Evolutionary conservation across 1,140 invertebrate species (phyloP).

Genomic region (Aleiodes sp.): DNA sequence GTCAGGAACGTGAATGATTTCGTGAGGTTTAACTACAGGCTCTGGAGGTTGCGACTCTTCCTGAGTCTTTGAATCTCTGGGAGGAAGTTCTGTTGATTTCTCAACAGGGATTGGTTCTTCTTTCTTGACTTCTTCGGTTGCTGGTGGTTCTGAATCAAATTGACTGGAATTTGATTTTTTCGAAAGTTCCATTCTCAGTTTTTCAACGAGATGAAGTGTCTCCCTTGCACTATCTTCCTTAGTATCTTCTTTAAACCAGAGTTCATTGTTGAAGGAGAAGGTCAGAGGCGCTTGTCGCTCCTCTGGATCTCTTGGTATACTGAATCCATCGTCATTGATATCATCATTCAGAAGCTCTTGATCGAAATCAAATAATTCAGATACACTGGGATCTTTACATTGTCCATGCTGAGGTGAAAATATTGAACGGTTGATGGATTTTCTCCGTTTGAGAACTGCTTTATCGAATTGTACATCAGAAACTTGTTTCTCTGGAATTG

Average conservation of each 20-base stretch:
- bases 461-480: constrained; percentile 44
- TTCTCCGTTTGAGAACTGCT: constrained; percentile 53
- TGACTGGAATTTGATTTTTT: constrained; percentile 70
- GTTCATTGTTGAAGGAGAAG: constrained; percentile 73
- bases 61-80: not conserved
- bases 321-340: constrained; percentile 72
- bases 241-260: constrained; percentile 80
- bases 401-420: constrained; percentile 74
- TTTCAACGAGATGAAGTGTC: constrained; percentile 81
- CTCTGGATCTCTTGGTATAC: constrained; percentile 70
- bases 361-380: constrained; percentile 74
- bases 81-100: constrained; percentile 18
- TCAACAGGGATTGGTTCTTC: constrained; percentile 39
- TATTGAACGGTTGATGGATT: constrained; percentile 70
- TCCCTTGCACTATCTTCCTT: constrained; percentile 80
- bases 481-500: constrained; percentile 11
- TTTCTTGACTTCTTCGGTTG: constrained; percentile 50
- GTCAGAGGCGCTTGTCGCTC: constrained; percentile 69
- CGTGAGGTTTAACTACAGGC: constrained; percentile 11
- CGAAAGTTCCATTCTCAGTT: constrained; percentile 75
- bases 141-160: constrained; percentile 56
- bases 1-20: constrained; percentile 20
- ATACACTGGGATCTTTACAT: constrained; percentile 70
- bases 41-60: constrained; percentile 1
- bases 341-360: constrained; percentile 73